Evolutionary conservation across 2,113 vertebrate genomes (phyloP).

Genomic region (Paramormyrops kingsleyae): DNA sequence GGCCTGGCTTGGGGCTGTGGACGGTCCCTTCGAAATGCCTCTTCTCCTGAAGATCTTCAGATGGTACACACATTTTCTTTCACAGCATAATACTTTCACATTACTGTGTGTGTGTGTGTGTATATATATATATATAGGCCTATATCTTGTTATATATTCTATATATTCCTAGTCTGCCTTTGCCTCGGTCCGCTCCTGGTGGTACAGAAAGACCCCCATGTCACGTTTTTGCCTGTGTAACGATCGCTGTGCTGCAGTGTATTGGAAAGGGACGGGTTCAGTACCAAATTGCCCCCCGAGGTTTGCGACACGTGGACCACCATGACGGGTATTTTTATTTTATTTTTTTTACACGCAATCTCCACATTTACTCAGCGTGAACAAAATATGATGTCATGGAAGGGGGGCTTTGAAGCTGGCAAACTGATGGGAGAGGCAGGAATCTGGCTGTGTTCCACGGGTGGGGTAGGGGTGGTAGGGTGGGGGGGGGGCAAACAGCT

Average conservation of each 20-base stretch:
- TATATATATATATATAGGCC: too few relatives aligned
- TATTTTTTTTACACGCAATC: neutral
- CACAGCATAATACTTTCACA: too few relatives aligned
- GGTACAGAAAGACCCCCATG: too few relatives aligned
- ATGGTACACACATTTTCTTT: neutral
- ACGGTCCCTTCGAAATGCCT: neutral
- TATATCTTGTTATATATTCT: too few relatives aligned
- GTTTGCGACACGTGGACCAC: neutral
- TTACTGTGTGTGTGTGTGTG: too few relatives aligned
- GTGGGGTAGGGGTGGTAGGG: neutral
- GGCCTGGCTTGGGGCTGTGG: neutral
- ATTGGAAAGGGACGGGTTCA: neutral
- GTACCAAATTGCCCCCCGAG: neutral
- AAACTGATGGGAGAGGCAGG: neutral
- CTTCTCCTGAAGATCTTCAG: neutral
- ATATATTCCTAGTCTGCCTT: too few relatives aligned
- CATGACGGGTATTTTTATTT: too few relatives aligned
- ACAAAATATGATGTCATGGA: neutral
- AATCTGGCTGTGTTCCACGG: neutral
- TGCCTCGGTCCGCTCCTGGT: too few relatives aligned
- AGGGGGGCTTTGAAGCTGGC: neutral
- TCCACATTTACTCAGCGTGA: neutral
- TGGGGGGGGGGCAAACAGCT: neutral
- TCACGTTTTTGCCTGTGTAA: too few relatives aligned
- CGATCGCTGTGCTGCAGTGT: neutral